Evolutionary conservation across 1,140 invertebrate genomes (phyloP), one percentile per base, ranked within the genome.

Genomic region (Leptinotarsa lineolata): DNA sequence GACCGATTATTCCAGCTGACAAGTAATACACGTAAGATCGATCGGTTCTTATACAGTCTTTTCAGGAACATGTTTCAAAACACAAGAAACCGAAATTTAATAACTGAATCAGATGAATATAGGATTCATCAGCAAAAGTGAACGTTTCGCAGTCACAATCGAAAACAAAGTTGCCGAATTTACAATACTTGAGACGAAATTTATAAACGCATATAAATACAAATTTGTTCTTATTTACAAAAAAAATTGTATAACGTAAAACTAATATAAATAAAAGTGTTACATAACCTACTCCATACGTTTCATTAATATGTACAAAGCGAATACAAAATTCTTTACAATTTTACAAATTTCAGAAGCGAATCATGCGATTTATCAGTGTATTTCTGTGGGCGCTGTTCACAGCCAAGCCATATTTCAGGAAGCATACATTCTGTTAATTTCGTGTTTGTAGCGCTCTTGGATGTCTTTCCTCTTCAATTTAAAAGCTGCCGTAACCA

Each of bases 401-500:
- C 20, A 63, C 24, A 6, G 6, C 66, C 66, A 46, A 20, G 66
- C 66, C 45, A 12, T 45, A 59, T 87, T 88, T 94, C 92, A 94
- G 88, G 92, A 94, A 73, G 92, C 91, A 84, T 98, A 99, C 94
- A 98, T 96, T 75, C 92, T 87, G 81, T 95, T 93, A 80, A 99
- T 96, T 84, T 96, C 93, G 70, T 91, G 88, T 84, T 95, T 91
- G 86, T 97, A 99, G 79, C 91, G 89, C 72, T 97, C 93, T 85
- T 98, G 94, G 72, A 99, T 97, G 80, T 95, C 93, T 89, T 97
- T 97, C 76, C 97, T 89, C 85, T 97, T 97, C 76, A 99, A 88
- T 86, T 99, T 99, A 85, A 98, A 96, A 60, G 97, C 97, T 77
- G 97, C 97, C 16, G 97, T 99, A 0, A 95, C 95, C n/a, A 99